Conservation (phyloP, 2,888 invertebrate species). For the Hololepta plana region DNA sequence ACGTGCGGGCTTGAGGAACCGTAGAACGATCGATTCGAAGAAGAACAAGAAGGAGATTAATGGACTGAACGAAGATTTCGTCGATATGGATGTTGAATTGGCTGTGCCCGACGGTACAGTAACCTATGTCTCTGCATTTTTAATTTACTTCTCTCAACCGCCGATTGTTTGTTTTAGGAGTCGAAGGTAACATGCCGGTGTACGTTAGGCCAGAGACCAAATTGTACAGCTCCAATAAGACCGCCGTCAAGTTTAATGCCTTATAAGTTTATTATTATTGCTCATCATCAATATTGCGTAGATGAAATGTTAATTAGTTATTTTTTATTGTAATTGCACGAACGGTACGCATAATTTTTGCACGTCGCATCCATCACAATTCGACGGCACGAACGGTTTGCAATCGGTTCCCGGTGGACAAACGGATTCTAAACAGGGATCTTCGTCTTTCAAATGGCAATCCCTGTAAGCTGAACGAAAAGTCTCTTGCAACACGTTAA, state of each 20-base stretch:
- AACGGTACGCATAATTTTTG: conserved; percentile 14
- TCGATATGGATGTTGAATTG: conserved; percentile 14
- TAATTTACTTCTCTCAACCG: too few relatives aligned
- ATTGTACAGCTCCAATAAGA: neutral
- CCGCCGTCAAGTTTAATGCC: too few relatives aligned
- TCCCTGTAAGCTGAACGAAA: conserved; percentile 17
- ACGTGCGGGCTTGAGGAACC: too few relatives aligned
- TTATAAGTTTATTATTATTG: too few relatives aligned
- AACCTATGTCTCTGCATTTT: too few relatives aligned
- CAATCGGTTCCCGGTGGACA: conserved; percentile 20
- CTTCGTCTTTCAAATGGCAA: conserved; percentile 13
- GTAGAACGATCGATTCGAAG: too few relatives aligned
- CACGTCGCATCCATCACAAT: conserved; percentile 14
- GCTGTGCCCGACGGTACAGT: conserved; percentile 13
- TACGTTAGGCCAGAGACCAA: conserved; percentile 9
- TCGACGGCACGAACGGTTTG: conserved; percentile 15
- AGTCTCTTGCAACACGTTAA: too few relatives aligned
- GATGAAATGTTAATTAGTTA: too few relatives aligned
- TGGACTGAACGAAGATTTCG: conserved; percentile 14
- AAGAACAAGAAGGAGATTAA: too few relatives aligned
- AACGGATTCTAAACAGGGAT: conserved; percentile 16
- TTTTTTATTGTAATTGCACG: neutral
- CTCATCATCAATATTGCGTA: too few relatives aligned
- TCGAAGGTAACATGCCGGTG: conserved; percentile 12
- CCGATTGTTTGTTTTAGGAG: conserved; percentile 10